Percentiles rank a stretch among this genome's conserved stretches.
phyloP scores from a whole-genome alignment of 2,888 invertebrate genomes.

The Ellobium chinense region DNA sequence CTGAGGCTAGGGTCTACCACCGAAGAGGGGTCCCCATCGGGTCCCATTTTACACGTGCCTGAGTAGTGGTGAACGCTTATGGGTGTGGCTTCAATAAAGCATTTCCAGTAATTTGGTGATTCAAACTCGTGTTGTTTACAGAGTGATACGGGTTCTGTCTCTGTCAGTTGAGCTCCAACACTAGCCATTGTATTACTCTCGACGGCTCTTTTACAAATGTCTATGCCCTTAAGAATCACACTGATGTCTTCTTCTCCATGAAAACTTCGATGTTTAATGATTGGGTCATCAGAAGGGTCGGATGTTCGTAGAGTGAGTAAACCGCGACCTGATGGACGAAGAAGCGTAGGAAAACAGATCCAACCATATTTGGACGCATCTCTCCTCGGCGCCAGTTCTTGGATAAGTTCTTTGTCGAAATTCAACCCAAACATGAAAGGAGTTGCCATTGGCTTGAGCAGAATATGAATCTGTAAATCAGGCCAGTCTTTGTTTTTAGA shows the following conservation, averaged over 20 bases:
- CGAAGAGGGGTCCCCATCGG: slow-evolving; percentile 75
- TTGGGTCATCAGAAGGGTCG: not conserved
- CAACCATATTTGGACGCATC: not conserved
- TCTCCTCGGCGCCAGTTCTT: not conserved
- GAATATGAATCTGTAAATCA: slow-evolving; percentile 32
- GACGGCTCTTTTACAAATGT: not conserved
- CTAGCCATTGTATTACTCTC: not conserved
- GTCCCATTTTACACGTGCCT: slow-evolving; percentile 87
- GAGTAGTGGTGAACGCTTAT: slow-evolving; percentile 82
- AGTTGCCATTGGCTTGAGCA: not conserved
- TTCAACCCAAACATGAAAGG: not conserved
- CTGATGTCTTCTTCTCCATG: not conserved
- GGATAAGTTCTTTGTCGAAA: not conserved
- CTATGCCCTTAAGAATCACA: not conserved
- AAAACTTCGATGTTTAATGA: not conserved
- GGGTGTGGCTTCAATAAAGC: slow-evolving; percentile 55
- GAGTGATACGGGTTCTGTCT: not conserved
- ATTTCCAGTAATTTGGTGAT: slow-evolving; percentile 51
- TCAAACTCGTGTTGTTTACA: slow-evolving; percentile 5
- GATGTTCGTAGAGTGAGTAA: not conserved
- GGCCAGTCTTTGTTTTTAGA: slow-evolving; percentile 36
- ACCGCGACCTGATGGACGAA: not conserved
- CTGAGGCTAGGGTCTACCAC: slow-evolving; percentile 84
- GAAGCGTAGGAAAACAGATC: not conserved
- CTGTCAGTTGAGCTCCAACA: not conserved